phyloP scores from a whole-genome alignment of 1,140 invertebrate species.

The Penaeus japonicus region DNA sequence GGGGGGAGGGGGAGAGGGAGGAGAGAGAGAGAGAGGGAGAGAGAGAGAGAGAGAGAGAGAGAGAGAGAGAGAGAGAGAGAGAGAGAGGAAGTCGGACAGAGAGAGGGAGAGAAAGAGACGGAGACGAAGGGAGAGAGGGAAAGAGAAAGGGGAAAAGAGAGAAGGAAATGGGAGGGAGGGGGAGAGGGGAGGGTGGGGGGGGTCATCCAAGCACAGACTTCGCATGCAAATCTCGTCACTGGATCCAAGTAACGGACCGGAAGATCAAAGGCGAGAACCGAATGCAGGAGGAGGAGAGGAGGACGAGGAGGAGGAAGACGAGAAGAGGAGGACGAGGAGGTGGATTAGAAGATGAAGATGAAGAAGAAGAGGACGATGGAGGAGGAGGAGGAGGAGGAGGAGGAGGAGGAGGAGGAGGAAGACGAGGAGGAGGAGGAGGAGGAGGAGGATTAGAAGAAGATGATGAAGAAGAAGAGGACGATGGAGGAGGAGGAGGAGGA shows the following conservation, averaged over 20 bases:
- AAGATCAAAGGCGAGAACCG: no score
- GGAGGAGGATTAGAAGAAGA: not conserved
- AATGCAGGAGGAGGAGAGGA: no score
- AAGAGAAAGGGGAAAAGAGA: not conserved
- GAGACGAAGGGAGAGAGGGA: not conserved
- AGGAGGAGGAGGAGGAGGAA: not conserved
- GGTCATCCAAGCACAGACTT: not conserved
- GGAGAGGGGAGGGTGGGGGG: not conserved
- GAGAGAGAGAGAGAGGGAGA: not conserved
- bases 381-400: not conserved
- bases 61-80: not conserved
- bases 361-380: not conserved
- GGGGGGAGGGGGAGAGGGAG: not conserved
- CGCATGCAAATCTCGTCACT: no score
- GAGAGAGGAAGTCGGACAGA: not conserved
- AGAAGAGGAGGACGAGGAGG: no score
- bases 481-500: not conserved
- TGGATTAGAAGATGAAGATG: not conserved
- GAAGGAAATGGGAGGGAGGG: not conserved
- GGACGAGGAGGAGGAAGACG: no score
- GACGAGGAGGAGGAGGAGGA: not conserved
- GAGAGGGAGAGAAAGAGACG: not conserved
- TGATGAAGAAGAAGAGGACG: not conserved
- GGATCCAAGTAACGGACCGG: no score
- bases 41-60: not conserved